phyloP scores from a whole-genome alignment of 2,797 vertebrate genomes.

The Danio aesculapii region DNA sequence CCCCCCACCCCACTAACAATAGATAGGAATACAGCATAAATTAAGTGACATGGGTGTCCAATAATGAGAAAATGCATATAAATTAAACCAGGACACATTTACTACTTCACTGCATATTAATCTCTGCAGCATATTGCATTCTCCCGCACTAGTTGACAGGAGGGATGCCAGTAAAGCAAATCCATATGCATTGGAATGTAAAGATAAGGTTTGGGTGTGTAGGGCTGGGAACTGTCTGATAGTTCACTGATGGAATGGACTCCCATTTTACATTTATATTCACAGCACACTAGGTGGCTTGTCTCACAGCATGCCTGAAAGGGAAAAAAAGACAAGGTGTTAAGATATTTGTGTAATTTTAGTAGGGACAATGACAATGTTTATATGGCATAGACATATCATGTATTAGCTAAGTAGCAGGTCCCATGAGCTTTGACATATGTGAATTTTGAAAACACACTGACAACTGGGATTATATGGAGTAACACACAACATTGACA shows the following conservation, averaged over 20 bases:
- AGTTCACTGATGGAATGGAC: slow-evolving; percentile 54
- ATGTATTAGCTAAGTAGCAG: not conserved
- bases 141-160: slow-evolving; percentile 17
- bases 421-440: slow-evolving; percentile 20
- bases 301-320: not conserved
- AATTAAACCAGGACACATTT: slow-evolving; percentile 38
- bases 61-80: slow-evolving; percentile 25
- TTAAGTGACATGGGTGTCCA: slow-evolving; percentile 11
- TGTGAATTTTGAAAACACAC: slow-evolving; percentile 9
- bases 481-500: not conserved
- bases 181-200: slow-evolving; percentile 43
- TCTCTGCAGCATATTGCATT: slow-evolving; percentile 31
- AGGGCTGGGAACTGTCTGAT: slow-evolving; percentile 45
- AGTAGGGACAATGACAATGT: not conserved
- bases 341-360: slow-evolving; percentile 16
- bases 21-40: not conserved
- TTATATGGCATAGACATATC: not conserved
- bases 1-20: not conserved
- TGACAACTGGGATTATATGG: slow-evolving; percentile 4
- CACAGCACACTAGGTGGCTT: slow-evolving; percentile 34
- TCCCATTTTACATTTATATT: slow-evolving; percentile 55
- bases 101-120: slow-evolving; percentile 38
- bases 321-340: not conserved
- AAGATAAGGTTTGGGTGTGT: slow-evolving; percentile 50
- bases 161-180: slow-evolving; percentile 41